Evolutionary conservation across 2,888 invertebrate genomes (phyloP), one percentile per base, ranked within the genome.

Genomic region (Torymus texanus): DNA sequence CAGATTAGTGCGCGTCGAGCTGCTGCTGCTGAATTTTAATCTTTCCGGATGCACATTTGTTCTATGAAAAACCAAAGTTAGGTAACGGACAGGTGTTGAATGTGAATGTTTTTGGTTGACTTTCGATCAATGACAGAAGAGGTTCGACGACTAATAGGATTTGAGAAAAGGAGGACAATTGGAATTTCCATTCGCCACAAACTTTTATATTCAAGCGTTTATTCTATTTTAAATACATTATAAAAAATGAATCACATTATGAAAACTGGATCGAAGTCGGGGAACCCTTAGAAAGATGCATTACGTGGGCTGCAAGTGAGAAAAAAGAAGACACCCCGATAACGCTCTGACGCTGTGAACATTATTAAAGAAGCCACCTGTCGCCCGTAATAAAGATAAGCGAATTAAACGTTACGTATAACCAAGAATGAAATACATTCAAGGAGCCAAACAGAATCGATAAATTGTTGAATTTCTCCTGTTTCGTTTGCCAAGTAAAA

Each of bases 241-340:
- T 72, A 68, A 78, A 78, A 72, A 65, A 77, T 77, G 56, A 76
- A 74, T 78, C 62, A 73, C 61, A 70, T 80, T 80, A 71, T 70
- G 58, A 74, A 76, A 77, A 80, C 13, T 76, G 76, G 74, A 76
- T 75, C 78, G 81, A 83, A 81, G 80, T 70, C 74, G 71, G 75
- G 53, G 83, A 85, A 83, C 79, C 84, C 81, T 63, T 85, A 84
- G 79, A 84, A 85, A 83, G 80, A 82, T 79, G 78, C 75, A 84
- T 86, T 85, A 86, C 83, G 71, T 66, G 58, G n/a, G 41, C 61
- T 68, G 51, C 41, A 65, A 59, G 62, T 74, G 51, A 58, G 55
- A 68, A 53, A 72, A 51, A 74, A 29, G n/a, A 74, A 68, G 71
- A 66, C 75, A 75, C 70, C 71, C 58, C 74, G 74, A 51, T 74